Evolutionary conservation across 1,140 invertebrate genomes (phyloP).

Genomic region (Harlomillsia oculata): DNA sequence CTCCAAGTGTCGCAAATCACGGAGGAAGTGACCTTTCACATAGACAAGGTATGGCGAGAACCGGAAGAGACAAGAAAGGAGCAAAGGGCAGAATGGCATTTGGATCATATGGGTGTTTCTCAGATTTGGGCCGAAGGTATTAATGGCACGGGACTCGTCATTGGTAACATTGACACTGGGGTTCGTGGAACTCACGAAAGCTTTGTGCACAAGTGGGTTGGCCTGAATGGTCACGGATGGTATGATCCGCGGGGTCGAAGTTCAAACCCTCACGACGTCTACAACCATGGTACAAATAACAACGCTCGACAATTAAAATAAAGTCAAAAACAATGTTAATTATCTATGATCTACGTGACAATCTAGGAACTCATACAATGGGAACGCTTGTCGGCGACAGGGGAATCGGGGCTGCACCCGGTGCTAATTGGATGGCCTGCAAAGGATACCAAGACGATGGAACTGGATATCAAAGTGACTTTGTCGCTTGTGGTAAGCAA

Average conservation of each 20-base stretch:
- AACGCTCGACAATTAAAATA: not conserved
- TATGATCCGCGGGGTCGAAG: slow-evolving; percentile 4
- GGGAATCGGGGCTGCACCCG: slow-evolving; percentile 12
- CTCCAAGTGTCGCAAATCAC: no score
- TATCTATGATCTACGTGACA: not conserved
- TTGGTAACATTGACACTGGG: slow-evolving; percentile 15
- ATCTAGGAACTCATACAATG: slow-evolving; percentile 18
- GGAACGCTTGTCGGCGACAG: slow-evolving; percentile 5
- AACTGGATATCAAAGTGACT: not conserved
- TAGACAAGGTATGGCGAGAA: not conserved
- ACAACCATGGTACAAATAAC: slow-evolving; percentile 2
- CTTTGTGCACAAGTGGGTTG: not conserved
- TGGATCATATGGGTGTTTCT: slow-evolving; percentile 1
- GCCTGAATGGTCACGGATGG: not conserved
- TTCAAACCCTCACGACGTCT: not conserved
- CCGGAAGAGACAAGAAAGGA: not conserved
- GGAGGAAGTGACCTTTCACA: not conserved
- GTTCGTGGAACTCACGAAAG: slow-evolving; percentile 4
- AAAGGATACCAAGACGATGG: slow-evolving; percentile 3
- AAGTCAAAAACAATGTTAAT: not conserved
- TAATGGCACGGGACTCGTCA: not conserved
- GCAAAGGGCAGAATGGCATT: slow-evolving; percentile 1
- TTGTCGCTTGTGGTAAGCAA: slow-evolving; percentile 9
- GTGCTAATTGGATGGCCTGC: slow-evolving; percentile 11
- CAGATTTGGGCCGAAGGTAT: not conserved